Base-by-base conservation (phyloP, 2,888 invertebrate genomes). In the Ptychoptera contaminata region DNA sequence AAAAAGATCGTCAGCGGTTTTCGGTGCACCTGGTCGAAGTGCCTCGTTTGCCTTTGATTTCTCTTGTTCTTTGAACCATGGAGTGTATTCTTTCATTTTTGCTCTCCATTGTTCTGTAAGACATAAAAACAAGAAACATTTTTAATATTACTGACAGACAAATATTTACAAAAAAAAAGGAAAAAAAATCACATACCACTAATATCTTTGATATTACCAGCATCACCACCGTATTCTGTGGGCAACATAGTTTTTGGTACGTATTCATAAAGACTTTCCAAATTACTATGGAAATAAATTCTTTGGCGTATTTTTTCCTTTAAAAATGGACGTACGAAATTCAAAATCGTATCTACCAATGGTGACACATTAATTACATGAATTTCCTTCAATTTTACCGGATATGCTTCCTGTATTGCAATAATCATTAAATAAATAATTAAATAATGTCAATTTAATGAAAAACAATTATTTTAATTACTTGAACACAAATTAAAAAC, bases 291-390 rank as follows among this genome's bases (percentile, higher is more conserved):
- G 48, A 87, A 77, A 65, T 78, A 77, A 58, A 88, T 82, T 55
- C 87, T 77, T 56, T 81, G 81, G 56, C 79, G 76, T 55, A 87
- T 84, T 71, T 88, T 88, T 60, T 88, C 87, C 65, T 85, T 86
- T 50, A 88, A 69, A 67, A 87, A 85, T 0, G 87, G 87, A 60
- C 84, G 85, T 16, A 85, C 84, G 62, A 87, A 85, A 58, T 79
- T 82, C 53, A 85, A 77, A 51, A 87, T 86, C 49, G 84, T 85
- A 59, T 87, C 86, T 31, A 87, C 82, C 34, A 87, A 62, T 0
- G 87, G 83, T 2, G 84, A 84, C 4, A 83, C 79, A 59, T 88
- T 87, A 56, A 88, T 76, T 1, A 87, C 80, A 58, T 88, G 87
- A 29, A 87, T 83, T 65, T 85, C 83, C 64, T 87, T 87, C 55